Evolutionary conservation across 1,140 invertebrate species (phyloP).

Genomic region (Zaprionus taronus): DNA sequence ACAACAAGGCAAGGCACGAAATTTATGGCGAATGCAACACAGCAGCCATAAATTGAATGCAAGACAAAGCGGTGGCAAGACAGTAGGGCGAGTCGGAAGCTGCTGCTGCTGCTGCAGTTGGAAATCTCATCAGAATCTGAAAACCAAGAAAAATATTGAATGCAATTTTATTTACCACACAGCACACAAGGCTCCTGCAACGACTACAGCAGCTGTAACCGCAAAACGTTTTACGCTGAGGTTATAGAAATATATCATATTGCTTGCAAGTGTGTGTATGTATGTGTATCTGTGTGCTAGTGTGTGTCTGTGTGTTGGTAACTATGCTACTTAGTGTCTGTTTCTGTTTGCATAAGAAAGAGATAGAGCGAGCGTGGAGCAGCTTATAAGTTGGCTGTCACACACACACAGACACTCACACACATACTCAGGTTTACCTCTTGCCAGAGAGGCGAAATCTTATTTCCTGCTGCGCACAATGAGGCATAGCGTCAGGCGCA

Average conservation of each 20-base stretch:
- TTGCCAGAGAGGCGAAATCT: slow-evolving; percentile 36
- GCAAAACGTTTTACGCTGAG: slow-evolving; percentile 48
- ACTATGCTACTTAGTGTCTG: slow-evolving; percentile 78
- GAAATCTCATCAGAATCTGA: slow-evolving; percentile 72
- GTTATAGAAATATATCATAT: slow-evolving; percentile 70
- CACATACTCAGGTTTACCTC: slow-evolving; percentile 28
- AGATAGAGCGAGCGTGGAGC: slow-evolving; percentile 3
- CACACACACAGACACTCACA: slow-evolving; percentile 32
- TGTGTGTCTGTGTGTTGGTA: slow-evolving; percentile 45
- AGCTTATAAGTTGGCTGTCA: slow-evolving; percentile 52
- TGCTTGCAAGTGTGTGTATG: slow-evolving; percentile 21
- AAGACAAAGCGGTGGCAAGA: slow-evolving; percentile 43
- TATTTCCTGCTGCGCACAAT: slow-evolving; percentile 43
- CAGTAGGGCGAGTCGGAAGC: neutral
- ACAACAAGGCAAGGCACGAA: slow-evolving; percentile 46
- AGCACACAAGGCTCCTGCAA: slow-evolving; percentile 27
- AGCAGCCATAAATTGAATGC: slow-evolving; percentile 69
- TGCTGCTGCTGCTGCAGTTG: neutral
- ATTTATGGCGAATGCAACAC: slow-evolving; percentile 63
- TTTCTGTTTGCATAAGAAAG: slow-evolving; percentile 58
- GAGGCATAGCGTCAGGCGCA: slow-evolving; percentile 50
- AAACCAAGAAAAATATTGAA: slow-evolving; percentile 74
- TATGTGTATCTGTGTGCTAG: neutral
- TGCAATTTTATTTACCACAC: slow-evolving; percentile 78
- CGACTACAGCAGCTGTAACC: slow-evolving; percentile 33